Base-by-base conservation (phyloP, 2,113 vertebrate species). In the Panthera uncia region DNA sequence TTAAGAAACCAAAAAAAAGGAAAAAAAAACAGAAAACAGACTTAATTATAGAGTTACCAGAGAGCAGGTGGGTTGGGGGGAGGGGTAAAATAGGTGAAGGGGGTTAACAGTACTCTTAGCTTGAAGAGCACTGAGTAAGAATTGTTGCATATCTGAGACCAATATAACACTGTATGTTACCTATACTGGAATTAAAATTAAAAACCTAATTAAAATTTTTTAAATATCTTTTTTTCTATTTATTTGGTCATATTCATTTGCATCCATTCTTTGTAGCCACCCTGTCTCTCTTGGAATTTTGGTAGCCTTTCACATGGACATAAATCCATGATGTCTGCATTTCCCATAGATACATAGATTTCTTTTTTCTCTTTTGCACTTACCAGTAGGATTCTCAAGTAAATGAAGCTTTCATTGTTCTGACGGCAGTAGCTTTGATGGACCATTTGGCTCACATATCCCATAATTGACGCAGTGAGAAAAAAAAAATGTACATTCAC, bases 341-440 rank as follows among this genome's bases (percentile, higher is more conserved):
- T 89, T 87, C 57, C 45, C 33, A 68, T 0, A 19, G 4, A 50
- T 12, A 63, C 45, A 61, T 0, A 74, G 21, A 27, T 52, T 76
- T 82, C 55, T 65, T 38, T 78, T 81, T n/a, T 33, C 38, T 76
- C 80, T 38, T 78, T 78, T 52, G 27, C 15, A 80, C 21, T 85
- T 85, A 61, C 10, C 45, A 92, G 5, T 33, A n/a, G 14, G 41
- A 81, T 52, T 15, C 84, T 90, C 16, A 80, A 74, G 68, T 74
- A 76, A 94, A 89, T 31, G 52, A 88, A 91, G 50, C 18, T 84
- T 81, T 86, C 21, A 31, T 36, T 76, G 19, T 93, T 95, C 84
- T 38, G 12, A 61, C 52, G 48, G 50, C 66, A 79, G 29, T 25
- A 36, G 81, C 29, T 83, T 50, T 79, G 50, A 89, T 18, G 71